Base-by-base conservation (phyloP, 2,113 vertebrate species). In the Burhinus bistriatus region DNA sequence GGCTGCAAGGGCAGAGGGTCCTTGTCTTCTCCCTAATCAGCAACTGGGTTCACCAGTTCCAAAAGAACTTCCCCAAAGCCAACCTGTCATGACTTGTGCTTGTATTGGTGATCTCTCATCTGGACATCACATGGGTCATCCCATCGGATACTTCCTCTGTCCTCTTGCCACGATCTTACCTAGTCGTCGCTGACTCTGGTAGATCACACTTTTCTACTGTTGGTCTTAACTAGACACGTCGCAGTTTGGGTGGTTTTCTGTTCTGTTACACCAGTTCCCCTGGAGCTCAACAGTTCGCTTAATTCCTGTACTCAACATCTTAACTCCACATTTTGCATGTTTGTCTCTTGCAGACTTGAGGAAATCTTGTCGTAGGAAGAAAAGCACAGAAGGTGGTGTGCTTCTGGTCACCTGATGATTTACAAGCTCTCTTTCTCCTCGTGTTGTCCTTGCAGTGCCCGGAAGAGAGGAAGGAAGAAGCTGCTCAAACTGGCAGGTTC, bases 251-350 rank as follows among this genome's bases (percentile, higher is more conserved):
- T 89, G 64, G 17, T 40, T 86, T 86, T 38, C 49, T 66, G 2
- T 40, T 78, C 68, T 51, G 25, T 83, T 70, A n/a, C 32, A 32
- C 17, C 26, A 66, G 62, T 40, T 76, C 23, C 23, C 36, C 64
- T 65, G 51, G 65, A 84, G 45, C 51, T 73, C 30, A 52, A 42
- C 13, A 54, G 29, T 49, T 77, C 1, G 0, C 45, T 83, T 92
- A 9, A 7, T 68, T 89, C 47, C 40, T 34, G 9, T 29, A 34
- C 29, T 55, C 10, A 62, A 16, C 16, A 29, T 32, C 18, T 77
- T 51, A 73, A n/a, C 38, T 71, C 47, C 8, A 13, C 1, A 0
- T 21, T 51, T 87, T 0, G 1, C 14, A 3, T 12, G 26, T 78
- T 92, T 91, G 64, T 78, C 38, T 89, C 68, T 68, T 73, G 57